Evolutionary conservation across 2,113 vertebrate genomes (phyloP).

Genomic region (Pavo muticus): DNA sequence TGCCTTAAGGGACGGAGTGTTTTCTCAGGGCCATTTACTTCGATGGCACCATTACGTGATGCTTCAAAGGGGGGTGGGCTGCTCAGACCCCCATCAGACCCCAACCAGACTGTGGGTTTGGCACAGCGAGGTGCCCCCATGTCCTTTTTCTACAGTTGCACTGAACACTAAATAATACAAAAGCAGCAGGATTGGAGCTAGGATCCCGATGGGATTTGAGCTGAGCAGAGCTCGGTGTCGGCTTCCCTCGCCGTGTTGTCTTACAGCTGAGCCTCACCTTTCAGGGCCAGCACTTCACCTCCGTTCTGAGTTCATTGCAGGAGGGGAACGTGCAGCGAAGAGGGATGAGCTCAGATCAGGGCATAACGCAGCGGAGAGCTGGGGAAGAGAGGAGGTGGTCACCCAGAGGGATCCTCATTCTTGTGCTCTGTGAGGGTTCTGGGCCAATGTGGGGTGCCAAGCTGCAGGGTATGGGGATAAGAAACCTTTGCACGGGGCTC

Average conservation of each 20-base stretch:
- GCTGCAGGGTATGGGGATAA: neutral
- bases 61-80: neutral
- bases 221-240: neutral
- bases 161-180: neutral
- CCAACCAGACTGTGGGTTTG: neutral
- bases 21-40: accelerated
- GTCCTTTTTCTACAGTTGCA: neutral
- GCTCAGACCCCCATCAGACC: neutral
- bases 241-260: neutral
- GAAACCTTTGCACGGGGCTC: neutral
- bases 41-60: accelerated
- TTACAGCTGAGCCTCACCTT: slow-evolving; percentile 9
- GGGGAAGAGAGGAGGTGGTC: neutral
- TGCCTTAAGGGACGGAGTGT: accelerated
- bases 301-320: neutral
- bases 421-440: neutral
- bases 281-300: neutral
- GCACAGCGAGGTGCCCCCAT: neutral
- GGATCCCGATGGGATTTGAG: neutral
- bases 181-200: neutral
- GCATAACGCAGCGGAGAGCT: neutral
- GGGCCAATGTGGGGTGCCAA: neutral
- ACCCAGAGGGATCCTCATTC: neutral
- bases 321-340: neutral
- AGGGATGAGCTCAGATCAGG: neutral